These are phyloP conservation scores for Drosophila carrolli DNA, from an alignment of 1,140 invertebrate species.

Conservation along the genomic window DNA sequence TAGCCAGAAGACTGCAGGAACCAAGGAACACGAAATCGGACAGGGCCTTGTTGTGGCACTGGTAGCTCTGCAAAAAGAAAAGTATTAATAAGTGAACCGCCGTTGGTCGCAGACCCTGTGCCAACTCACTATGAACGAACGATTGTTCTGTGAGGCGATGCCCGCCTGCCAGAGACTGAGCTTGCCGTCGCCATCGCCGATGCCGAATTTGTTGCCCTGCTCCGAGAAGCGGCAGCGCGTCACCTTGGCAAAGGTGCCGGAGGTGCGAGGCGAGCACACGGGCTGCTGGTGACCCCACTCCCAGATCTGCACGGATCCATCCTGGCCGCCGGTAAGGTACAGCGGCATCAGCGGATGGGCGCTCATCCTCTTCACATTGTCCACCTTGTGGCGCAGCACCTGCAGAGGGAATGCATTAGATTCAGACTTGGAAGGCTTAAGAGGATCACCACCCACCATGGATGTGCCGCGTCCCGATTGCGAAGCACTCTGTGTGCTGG, in stretches of 20 bases:
- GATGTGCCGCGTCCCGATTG: slow-evolving; percentile 94
- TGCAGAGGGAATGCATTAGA: slow-evolving; percentile 65
- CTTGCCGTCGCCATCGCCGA: slow-evolving; percentile 96
- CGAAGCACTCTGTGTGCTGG: slow-evolving; percentile 86
- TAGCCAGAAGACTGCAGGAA: slow-evolving; percentile 98
- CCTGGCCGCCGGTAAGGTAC: slow-evolving; percentile 98
- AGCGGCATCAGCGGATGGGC: slow-evolving; percentile 97
- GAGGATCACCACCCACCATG: slow-evolving; percentile 89
- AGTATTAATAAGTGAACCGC: neutral
- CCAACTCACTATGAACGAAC: slow-evolving; percentile 97
- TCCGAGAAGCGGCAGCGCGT: slow-evolving; percentile 97
- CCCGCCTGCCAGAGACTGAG: slow-evolving; percentile 97
- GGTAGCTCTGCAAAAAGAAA: slow-evolving; percentile 91
- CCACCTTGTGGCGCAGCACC: slow-evolving; percentile 94
- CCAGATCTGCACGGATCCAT: slow-evolving; percentile 98
- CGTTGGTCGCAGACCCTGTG: neutral
- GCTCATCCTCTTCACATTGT: slow-evolving; percentile 97
- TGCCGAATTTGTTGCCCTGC: slow-evolving; percentile 99
- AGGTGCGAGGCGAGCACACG: slow-evolving; percentile 94
- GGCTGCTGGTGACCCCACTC: slow-evolving; percentile 98
- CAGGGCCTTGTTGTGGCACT: slow-evolving; percentile 98
- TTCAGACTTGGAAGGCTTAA: too few species aligned
- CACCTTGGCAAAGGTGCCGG: slow-evolving; percentile 96
- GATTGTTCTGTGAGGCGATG: slow-evolving; percentile 91
- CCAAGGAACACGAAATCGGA: slow-evolving; percentile 99